A percentile compares a stretch with the other conserved stretches of the same genome.
Conservation (phyloP, 2,888 invertebrate genomes). For the Drosophila lacicola region DNA sequence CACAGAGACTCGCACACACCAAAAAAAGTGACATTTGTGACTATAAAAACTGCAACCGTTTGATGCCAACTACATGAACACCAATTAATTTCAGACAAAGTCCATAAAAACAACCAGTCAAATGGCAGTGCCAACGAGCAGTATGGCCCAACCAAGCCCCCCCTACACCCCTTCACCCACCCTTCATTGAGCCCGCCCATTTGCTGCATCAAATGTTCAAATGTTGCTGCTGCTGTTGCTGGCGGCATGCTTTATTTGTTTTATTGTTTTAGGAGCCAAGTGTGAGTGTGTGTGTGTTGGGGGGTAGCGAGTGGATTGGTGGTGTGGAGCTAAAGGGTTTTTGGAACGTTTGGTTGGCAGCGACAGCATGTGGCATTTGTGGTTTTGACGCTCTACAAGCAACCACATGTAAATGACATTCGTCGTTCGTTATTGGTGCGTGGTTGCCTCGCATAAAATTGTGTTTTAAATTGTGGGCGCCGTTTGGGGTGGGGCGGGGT, state of each 20-base stretch:
- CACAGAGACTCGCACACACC: neutral
- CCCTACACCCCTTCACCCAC: neutral
- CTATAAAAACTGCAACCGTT: conserved; percentile 61
- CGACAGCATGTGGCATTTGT: conserved; percentile 79
- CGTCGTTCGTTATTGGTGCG: conserved; percentile 80
- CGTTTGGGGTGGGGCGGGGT: neutral
- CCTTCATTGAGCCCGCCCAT: conserved; percentile 5
- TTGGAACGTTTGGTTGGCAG: conserved; percentile 22
- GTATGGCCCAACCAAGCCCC: conserved; percentile 12
- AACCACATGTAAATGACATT: conserved; percentile 81
- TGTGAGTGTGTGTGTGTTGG: neutral
- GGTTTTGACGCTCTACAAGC: conserved; percentile 79
- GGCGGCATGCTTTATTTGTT: conserved; percentile 75
- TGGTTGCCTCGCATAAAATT: conserved; percentile 74
- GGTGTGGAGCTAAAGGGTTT: neutral
- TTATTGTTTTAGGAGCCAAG: conserved; percentile 64
- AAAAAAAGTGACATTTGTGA: conserved; percentile 38
- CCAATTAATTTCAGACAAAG: conserved; percentile 78
- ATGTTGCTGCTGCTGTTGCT: conserved; percentile 54
- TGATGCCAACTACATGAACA: conserved; percentile 72
- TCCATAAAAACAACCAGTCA: conserved; percentile 75
- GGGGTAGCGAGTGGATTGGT: neutral
- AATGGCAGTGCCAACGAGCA: conserved; percentile 47
- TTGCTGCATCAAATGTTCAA: conserved; percentile 69
- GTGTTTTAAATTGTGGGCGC: conserved; percentile 48